Evolutionary conservation across 2,888 invertebrate genomes (phyloP), one percentile per base, ranked within the genome.

Genomic region (Thereva unica): DNA sequence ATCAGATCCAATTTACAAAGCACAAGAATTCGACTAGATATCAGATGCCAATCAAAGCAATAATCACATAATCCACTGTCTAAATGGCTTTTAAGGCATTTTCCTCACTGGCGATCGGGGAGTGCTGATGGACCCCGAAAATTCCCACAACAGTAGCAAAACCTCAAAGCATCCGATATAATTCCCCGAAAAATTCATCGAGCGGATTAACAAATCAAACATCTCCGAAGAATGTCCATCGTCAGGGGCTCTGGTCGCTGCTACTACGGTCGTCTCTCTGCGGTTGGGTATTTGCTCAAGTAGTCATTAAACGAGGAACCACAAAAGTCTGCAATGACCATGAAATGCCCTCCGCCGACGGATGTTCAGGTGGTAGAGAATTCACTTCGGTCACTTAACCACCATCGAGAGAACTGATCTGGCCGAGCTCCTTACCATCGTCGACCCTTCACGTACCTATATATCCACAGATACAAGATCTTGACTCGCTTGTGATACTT

Each of bases 141-240:
- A 12, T 35, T 34, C 9, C 38, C 9, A 10, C 47, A 50, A 49
- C 61, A 40, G 61, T 61, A 61, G 61, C 55, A 37, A 61, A 61
- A 50, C 61, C 42, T 50, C 61, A 61, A 61, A 61, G 61, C 40
- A 49, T n/a, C 61, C 61, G 50, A 50, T 50, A 50, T 61, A 61
- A 50, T 61, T 61, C 61, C 50, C 50, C 50, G 49, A 61, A 61
- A 61, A 50, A 61, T 61, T 50, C 61, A 40, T 49, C 50, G 61
- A 50, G 50, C 49, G 50, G 61, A 61, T 61, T 61, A 61, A 61
- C 61, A 61, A 61, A 61, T 61, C 61, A 61, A 61, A 61, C 61
- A 61, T 61, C 41, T 61, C 50, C 23, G 23, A 61, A 61, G 61
- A 61, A 50, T 42, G 50, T 61, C 61, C 61, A 61, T 61, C 61